phyloP scores from a whole-genome alignment of 2,888 invertebrate species.

The Coleophora flavipennella region DNA sequence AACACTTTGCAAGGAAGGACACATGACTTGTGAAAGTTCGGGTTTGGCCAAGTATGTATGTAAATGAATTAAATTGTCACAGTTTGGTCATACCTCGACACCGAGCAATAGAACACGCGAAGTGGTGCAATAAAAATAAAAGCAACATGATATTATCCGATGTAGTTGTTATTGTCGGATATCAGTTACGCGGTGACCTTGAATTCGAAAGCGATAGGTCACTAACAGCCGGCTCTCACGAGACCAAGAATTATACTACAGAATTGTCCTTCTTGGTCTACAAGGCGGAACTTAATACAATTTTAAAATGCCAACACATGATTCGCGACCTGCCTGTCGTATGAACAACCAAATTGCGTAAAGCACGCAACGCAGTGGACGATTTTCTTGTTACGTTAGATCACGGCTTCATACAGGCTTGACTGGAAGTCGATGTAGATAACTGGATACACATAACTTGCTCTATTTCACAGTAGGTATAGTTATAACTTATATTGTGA shows the following conservation, averaged over 20 bases:
- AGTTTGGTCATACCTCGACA: neutral
- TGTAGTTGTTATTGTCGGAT: slow-evolving; percentile 16
- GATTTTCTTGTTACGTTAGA: slow-evolving; percentile 38
- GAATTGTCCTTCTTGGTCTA: slow-evolving; percentile 51
- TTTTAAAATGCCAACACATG: slow-evolving; percentile 34
- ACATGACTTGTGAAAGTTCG: slow-evolving; percentile 31
- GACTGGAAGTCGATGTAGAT: slow-evolving; percentile 27
- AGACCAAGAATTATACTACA: slow-evolving; percentile 10
- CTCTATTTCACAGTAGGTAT: slow-evolving; percentile 32
- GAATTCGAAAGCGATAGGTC: slow-evolving; percentile 44
- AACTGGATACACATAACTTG: slow-evolving; percentile 36
- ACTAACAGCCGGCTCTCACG: slow-evolving; percentile 18
- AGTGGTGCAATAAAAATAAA: too few relatives aligned
- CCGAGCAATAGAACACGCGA: too few relatives aligned
- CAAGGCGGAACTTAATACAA: slow-evolving; percentile 60
- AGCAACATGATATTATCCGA: neutral
- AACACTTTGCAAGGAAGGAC: slow-evolving; percentile 18
- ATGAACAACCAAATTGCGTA: slow-evolving; percentile 50
- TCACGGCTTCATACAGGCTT: slow-evolving; percentile 33
- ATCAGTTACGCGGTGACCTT: slow-evolving; percentile 55
- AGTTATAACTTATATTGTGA: too few relatives aligned
- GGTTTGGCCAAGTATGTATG: slow-evolving; percentile 15
- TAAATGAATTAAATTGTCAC: slow-evolving; percentile 25
- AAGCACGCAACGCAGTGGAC: slow-evolving; percentile 40
- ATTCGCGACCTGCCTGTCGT: slow-evolving; percentile 40